Base-by-base conservation (phyloP, 1,140 invertebrate species). In the Pseudomyrmex concolor region DNA sequence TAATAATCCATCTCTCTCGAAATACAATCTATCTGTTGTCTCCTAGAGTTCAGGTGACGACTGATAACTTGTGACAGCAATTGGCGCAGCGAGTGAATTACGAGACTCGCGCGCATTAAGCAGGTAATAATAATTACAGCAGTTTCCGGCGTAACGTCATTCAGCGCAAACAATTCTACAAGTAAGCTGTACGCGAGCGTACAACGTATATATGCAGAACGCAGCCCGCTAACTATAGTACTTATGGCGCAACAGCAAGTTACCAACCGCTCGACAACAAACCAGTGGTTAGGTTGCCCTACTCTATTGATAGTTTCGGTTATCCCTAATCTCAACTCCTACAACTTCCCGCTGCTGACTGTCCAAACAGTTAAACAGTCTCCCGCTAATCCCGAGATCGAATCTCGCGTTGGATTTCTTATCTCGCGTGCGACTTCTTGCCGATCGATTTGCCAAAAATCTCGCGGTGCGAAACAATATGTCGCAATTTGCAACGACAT, bases 231-330 rank as follows among this genome's bases (percentile, higher is more conserved):
- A 80, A 71, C 76, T 71, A 80, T 50, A 80, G 76, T 80, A 80
- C 76, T 80, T 80, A 80, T 59, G 34, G 54, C 43, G 66, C 66
- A 80, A 80, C 76, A 80, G 59, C 76, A 59, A 80, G 76, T 80
- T 80, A 70, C 43, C 54, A 59, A 80, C 76, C 64, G 64, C 43
- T 10, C 76, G 66, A 80, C 76, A 80, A 80, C 76, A 80, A 80
- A 70, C 76, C 66, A 8, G 76, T 59, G 76, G 76, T 64, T 70
- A 70, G 76, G 76, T 70, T 78, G 64, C 76, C 54, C 66, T 66
- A 70, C 76, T 80, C 76, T 80, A 80, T 80, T 80, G 76, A 80
- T 80, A 80, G 76, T 80, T 80, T 80, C 76, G 66, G 76, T 80
- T 80, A 80, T 80, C 76, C 76, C 76, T 80, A 80, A 80, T 80